Evolutionary conservation across 1,140 invertebrate genomes (phyloP), one percentile per base, ranked within the genome.

Genomic region (Caerostris darwini): DNA sequence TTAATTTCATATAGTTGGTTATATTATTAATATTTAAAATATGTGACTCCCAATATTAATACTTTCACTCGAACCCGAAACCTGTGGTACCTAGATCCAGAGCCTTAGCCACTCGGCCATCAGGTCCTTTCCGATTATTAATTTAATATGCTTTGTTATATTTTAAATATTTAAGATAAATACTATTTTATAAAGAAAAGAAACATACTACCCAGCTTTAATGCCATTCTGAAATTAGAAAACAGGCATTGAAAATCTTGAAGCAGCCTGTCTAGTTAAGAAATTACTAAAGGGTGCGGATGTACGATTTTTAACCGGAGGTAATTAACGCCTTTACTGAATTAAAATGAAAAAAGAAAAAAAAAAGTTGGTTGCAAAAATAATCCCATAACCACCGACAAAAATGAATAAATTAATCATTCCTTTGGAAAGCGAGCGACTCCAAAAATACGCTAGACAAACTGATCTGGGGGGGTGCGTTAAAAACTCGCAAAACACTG

Each of bases 401-500:
- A 85, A 85, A 85, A 85, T 64, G 86, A 88, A 88, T 88, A 90
- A 89, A 90, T 90, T 90, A 90, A 90, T 90, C 87, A 77, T 58
- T 90, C 71, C 67, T 17, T 54, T 19, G 56, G 71, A 90, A 90
- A 90, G 88, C 83, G 83, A 58, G 57, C 86, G 59, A 12, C 58
- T 88, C 61, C 19, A 67, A 88, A 88, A 88, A 88, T 64, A 88
- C 86, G 59, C 58, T 58, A 58, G 59, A 89, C 87, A 89, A 67
- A 89, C 50, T 56, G 12, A 12, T 50, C 71, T 14, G 69, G 67
- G 69, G 67, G 61, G 14, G 56, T 77, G 71, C 54, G 69, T 90
- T 81, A 90, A 90, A 90, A 90, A 82, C 83, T 57, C 58, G 14
- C 67, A 81, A 94, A 94, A 94, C 92, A 94, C 87, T 94, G 14